phyloP scores from a whole-genome alignment of 2,797 vertebrate genomes.

The Crocidura indochinensis region DNA sequence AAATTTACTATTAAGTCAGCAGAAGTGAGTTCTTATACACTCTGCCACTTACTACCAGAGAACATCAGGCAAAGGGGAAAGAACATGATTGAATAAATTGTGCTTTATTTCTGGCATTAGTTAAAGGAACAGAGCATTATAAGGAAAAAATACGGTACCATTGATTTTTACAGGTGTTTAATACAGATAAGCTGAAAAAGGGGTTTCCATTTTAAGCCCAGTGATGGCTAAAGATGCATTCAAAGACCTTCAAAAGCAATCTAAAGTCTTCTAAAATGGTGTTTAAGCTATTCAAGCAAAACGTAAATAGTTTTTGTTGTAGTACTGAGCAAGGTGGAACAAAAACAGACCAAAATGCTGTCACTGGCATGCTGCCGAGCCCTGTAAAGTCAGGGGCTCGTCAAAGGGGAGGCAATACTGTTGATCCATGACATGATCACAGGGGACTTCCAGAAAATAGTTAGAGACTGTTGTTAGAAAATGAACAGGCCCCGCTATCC shows the following conservation, averaged over 20 bases:
- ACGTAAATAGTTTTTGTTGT: constrained; percentile 91
- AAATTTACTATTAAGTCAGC: constrained; percentile 82
- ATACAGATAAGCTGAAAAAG: constrained; percentile 92
- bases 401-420: constrained; percentile 85
- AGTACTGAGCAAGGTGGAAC: constrained; percentile 87
- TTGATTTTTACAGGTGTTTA: constrained; percentile 93
- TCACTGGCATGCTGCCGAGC: constrained; percentile 84
- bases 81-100: constrained; percentile 84
- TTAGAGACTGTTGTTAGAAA: constrained; percentile 67
- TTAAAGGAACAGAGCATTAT: constrained; percentile 90
- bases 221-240: constrained; percentile 91
- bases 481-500: constrained; percentile 61
- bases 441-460: constrained; percentile 84
- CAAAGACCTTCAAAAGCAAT: constrained; percentile 91
- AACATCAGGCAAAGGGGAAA: constrained; percentile 82
- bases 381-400: constrained; percentile 86
- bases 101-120: constrained; percentile 88
- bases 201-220: constrained; percentile 90
- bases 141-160: constrained; percentile 89
- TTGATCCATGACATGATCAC: constrained; percentile 82
- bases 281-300: constrained; percentile 90
- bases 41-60: constrained; percentile 82
- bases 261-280: constrained; percentile 89
- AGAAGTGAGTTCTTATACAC: constrained; percentile 82
- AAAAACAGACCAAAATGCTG: constrained; percentile 87